phyloP scores from a whole-genome alignment of 92 coral and sea anemone species.

The Ricordea florida region DNA sequence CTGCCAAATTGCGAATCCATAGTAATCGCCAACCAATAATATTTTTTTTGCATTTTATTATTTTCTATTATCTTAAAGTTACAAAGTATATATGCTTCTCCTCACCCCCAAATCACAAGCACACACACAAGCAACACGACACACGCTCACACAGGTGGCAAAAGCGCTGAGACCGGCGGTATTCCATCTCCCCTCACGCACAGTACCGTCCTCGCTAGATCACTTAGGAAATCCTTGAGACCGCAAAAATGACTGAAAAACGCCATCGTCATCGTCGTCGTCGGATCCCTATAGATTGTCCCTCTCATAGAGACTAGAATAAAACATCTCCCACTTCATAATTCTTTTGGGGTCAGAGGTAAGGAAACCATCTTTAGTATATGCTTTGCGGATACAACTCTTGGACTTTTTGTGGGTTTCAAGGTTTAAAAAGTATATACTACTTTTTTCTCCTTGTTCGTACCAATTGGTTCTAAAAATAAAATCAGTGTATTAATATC shows the following conservation, averaged over 20 bases:
- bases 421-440: conserved; percentile 6
- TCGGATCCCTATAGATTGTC: background rate
- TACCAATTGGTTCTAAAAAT: background rate
- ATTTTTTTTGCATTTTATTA: no score
- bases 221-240: background rate
- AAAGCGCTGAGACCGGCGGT: no score
- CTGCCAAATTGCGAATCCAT: no score
- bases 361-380: background rate
- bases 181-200: no score
- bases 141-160: no score
- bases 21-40: no score
- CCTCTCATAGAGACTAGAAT: background rate
- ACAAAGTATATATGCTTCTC: no score
- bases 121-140: no score
- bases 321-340: background rate
- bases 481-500: no score
- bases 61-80: no score
- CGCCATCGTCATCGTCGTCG: no score
- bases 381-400: background rate
- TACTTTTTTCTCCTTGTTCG: conserved; percentile 14
- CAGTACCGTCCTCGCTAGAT: background rate
- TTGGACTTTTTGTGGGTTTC: background rate
- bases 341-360: background rate
- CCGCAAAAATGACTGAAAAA: background rate
- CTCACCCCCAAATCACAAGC: no score